Conservation (phyloP, 2,113 vertebrate genomes). For the Tragulus kanchil region DNA sequence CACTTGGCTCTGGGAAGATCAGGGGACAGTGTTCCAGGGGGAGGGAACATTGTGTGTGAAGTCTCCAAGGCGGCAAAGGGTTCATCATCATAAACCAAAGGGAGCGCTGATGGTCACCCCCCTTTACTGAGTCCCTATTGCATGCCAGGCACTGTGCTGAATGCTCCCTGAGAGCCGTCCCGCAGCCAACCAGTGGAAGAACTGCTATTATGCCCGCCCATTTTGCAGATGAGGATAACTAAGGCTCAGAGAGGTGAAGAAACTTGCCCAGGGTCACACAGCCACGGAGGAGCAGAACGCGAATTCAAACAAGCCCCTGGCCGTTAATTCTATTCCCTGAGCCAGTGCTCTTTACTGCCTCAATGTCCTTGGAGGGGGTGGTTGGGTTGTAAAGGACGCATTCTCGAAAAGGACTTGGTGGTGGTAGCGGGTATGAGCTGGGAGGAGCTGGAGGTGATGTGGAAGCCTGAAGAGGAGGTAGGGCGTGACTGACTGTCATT, state of each 20-base stretch:
- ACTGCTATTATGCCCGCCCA: background rate
- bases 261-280: background rate
- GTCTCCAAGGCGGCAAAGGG: background rate
- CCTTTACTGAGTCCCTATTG: background rate
- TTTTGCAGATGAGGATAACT: background rate
- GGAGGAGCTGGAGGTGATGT: background rate
- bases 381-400: background rate
- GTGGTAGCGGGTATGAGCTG: background rate
- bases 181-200: background rate
- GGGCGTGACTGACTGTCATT: background rate
- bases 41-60: background rate
- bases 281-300: background rate
- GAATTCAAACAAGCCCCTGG: background rate
- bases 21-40: background rate
- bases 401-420: background rate
- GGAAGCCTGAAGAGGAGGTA: background rate
- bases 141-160: background rate
- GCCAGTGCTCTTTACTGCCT: background rate
- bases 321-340: background rate
- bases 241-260: conserved; percentile 30
- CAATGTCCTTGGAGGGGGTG: background rate
- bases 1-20: background rate
- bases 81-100: background rate
- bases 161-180: accelerated
- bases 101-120: background rate